Evolutionary conservation across 2,888 invertebrate species (phyloP).

Genomic region (Patella depressa): DNA sequence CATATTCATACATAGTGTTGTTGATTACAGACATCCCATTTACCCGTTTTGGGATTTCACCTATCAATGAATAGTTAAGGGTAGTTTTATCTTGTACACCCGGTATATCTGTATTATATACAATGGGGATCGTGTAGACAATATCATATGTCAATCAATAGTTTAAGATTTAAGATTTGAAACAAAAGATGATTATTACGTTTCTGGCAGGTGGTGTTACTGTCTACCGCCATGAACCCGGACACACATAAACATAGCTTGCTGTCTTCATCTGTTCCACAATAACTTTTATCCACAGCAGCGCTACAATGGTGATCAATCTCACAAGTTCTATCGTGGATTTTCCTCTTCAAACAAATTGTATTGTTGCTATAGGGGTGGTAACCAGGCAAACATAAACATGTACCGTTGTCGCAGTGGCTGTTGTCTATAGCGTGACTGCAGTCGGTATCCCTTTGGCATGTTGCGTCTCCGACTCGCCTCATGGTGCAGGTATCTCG

Average conservation of each 20-base stretch:
- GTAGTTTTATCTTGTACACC: no score
- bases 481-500: not conserved
- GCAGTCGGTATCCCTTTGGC: slow-evolving; percentile 3
- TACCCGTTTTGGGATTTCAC: no score
- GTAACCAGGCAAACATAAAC: slow-evolving; percentile 21
- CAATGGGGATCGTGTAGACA: no score
- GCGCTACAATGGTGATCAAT: slow-evolving; percentile 28
- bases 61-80: no score
- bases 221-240: slow-evolving; percentile 24
- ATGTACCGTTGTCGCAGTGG: slow-evolving; percentile 11
- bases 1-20: no score
- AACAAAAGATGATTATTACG: slow-evolving; percentile 12
- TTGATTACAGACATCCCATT: no score
- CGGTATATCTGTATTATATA: no score
- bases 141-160: no score
- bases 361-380: slow-evolving; percentile 21
- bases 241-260: slow-evolving; percentile 26
- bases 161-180: no score
- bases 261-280: slow-evolving; percentile 20
- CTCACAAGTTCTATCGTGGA: slow-evolving; percentile 27
- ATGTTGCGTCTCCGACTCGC: slow-evolving; percentile 20
- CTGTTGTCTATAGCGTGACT: slow-evolving; percentile 13
- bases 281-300: slow-evolving; percentile 28
- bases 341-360: slow-evolving; percentile 25
- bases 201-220: slow-evolving; percentile 19